phyloP scores from a whole-genome alignment of 2,888 invertebrate genomes.

The Pachliopta kotzebuea region DNA sequence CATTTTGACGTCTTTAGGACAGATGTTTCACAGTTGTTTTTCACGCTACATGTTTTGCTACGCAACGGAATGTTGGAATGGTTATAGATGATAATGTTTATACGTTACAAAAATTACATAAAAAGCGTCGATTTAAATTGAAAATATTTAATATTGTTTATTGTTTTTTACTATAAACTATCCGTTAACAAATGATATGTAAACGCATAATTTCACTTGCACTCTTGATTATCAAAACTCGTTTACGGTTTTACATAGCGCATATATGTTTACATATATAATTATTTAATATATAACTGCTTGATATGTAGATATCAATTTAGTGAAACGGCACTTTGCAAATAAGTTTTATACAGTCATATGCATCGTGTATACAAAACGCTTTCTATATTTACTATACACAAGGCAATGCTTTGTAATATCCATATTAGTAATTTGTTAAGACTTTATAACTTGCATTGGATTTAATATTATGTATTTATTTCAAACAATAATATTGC shows the following conservation, averaged over 20 bases:
- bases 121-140: background rate
- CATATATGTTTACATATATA: conserved; percentile 1
- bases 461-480: background rate
- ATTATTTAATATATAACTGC: conserved; percentile 7
- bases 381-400: conserved; percentile 35
- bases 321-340: conserved; percentile 10
- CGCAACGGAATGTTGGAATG: conserved; percentile 34
- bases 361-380: conserved; percentile 29
- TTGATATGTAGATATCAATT: conserved; percentile 11
- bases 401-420: conserved; percentile 31
- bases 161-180: too few species aligned
- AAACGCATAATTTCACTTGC: conserved; percentile 10
- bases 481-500: background rate
- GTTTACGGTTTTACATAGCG: conserved; percentile 6
- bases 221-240: conserved; percentile 1
- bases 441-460: conserved; percentile 12
- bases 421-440: conserved; percentile 16
- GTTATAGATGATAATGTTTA: conserved; percentile 26
- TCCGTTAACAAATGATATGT: background rate
- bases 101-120: background rate
- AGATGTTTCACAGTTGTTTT: conserved; percentile 47
- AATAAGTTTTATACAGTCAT: background rate
- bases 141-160: background rate
- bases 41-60: conserved; percentile 46
- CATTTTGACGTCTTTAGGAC: conserved; percentile 36